Base-by-base conservation (phyloP, 1,140 invertebrate species). In the Cydia pomonella region DNA sequence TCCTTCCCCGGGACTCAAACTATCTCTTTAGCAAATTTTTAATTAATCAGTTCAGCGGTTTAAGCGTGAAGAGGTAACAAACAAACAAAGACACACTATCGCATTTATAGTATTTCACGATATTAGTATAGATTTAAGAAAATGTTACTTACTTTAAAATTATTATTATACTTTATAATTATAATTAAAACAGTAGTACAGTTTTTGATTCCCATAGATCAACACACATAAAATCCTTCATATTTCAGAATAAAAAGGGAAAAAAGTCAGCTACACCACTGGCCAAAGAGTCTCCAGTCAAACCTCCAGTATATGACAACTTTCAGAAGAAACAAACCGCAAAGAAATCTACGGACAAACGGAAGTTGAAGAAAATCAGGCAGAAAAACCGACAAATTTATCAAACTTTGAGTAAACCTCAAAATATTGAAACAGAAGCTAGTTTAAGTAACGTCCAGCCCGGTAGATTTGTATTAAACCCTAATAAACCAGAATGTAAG, bases 291-390 rank as follows among this genome's bases (percentile, higher is more conserved):
- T n/a, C 63, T 23, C 16, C 27, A 33, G 29, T 66, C 6, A 66
- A 66, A 66, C 16, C 23, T 25, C 21, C 12, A 29, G 27, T 29
- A 29, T n/a, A 47, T 72, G 23, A 18, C n/a, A 21, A 18, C 12
- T 47, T 16, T 23, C 6, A n/a, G n/a, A 7, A 18, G 12, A 72
- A 72, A 44, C 41, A 47, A 21, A 18, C 71, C n/a, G n/a, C 29
- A 2, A 72, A 72, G n/a, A 72, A 44, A 72, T 25, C 38, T 10
- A 72, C 44, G 21, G 44, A 72, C 23, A 72, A 72, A 23, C 29
- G 44, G 21, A 47, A 44, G 33, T 23, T 72, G 12, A 72, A 72
- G 18, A 72, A 72, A 72, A 44, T 29, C 13, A 72, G 38, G 38
- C 38, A 44, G 44, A 44, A 27, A 18, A 50, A 72, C 23, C 47